Percentiles rank a stretch among this genome's conserved stretches.
Evolutionary conservation across 2,113 vertebrate species (phyloP).

Genomic region (Ibidorhyncha struthersii): DNA sequence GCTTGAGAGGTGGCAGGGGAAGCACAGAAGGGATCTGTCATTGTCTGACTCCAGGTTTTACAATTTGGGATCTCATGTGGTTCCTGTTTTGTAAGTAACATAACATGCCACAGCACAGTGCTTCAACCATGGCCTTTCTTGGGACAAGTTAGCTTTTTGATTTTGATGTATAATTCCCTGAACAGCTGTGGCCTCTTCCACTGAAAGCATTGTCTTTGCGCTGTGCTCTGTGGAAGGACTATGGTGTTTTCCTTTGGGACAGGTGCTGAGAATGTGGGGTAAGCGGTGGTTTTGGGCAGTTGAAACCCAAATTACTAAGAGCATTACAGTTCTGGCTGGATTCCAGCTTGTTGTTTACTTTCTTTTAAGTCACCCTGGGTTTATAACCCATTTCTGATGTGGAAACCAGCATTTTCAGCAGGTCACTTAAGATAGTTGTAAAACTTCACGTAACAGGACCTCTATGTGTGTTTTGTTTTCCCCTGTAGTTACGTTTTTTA

Average conservation of each 20-base stretch:
- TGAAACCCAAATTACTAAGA: neutral
- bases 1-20: neutral
- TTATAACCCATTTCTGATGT: neutral
- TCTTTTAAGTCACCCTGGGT: neutral
- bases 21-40: neutral
- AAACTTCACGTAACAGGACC: neutral
- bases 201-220: neutral
- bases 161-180: neutral
- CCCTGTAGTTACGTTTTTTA: fast-evolving
- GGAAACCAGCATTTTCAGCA: neutral
- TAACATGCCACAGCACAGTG: neutral
- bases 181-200: fast-evolving
- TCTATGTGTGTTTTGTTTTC: neutral
- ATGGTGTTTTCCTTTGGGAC: neutral
- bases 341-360: neutral
- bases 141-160: neutral
- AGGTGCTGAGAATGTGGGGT: neutral
- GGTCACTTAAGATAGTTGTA: neutral
- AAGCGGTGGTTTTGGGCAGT: fast-evolving
- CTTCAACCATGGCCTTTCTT: neutral
- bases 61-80: neutral
- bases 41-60: neutral
- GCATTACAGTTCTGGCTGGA: neutral
- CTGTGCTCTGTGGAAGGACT: neutral
- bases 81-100: neutral